Evolutionary conservation across 1,140 invertebrate genomes (phyloP).

Genomic region (Papilio glaucus): DNA sequence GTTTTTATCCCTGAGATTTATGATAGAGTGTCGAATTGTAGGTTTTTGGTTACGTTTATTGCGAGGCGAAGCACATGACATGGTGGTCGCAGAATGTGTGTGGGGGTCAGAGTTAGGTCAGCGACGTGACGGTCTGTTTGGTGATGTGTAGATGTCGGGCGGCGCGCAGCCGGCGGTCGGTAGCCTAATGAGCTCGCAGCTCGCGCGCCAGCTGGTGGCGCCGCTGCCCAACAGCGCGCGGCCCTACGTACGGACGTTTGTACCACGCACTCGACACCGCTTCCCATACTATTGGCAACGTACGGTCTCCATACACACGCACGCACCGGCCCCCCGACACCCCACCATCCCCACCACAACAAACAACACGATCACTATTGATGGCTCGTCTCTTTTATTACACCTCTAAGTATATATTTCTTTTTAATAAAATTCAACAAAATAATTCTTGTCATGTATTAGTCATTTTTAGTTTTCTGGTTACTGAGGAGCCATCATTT

Average conservation of each 20-base stretch:
- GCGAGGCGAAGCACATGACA: too few relatives aligned
- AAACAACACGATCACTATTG: neutral
- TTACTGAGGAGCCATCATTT: too few relatives aligned
- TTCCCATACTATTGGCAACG: conserved; percentile 76
- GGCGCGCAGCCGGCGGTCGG: conserved; percentile 55
- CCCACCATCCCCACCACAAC: neutral
- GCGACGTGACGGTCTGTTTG: conserved; percentile 53
- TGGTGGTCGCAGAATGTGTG: too few relatives aligned
- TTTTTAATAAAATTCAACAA: too few relatives aligned
- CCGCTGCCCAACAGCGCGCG: conserved; percentile 78
- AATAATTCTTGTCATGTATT: too few relatives aligned
- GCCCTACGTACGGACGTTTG: conserved; percentile 82
- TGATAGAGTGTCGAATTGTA: too few relatives aligned
- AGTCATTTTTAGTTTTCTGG: too few relatives aligned
- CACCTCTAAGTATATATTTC: too few relatives aligned
- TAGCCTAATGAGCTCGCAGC: conserved; percentile 83
- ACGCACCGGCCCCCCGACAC: conserved; percentile 42
- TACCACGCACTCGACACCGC: conserved; percentile 83
- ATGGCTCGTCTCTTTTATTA: too few relatives aligned
- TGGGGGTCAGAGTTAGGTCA: conserved; percentile 26
- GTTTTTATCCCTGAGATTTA: too few relatives aligned
- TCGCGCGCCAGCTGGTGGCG: conserved; percentile 84
- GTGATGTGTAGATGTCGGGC: conserved; percentile 60
- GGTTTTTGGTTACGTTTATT: too few relatives aligned
- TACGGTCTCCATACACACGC: conserved; percentile 55